Base-by-base conservation (phyloP, 2,113 vertebrate genomes). In the Phylloscopus trochilus region DNA sequence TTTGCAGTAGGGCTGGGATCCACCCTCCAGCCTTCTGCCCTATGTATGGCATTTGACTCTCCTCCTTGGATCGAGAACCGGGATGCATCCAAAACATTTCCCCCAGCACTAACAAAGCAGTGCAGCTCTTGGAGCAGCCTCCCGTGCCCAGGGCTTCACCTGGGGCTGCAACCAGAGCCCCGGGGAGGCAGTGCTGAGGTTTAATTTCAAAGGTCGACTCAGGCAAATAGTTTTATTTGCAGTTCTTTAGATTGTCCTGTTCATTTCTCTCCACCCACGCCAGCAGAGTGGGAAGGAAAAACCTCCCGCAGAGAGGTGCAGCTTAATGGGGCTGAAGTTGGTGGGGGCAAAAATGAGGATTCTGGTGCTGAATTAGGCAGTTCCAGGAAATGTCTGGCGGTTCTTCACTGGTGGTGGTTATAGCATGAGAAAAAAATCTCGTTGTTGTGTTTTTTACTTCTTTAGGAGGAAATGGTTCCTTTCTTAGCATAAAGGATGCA, bases 131-230 rank as follows among this genome's bases (percentile, higher is more conserved):
- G 4, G 35, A 73, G 60, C 47, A 83, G 69, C 43, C 21, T 84
- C 70, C 33, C 0, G 2, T 67, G 64, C 64, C 59, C 53, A 37
- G 82, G 47, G 33, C 64, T 80, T 95, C 62, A 92, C 83, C 77
- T 91, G 93, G 35, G 39, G 80, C 92, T 92, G 77, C 77, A 66
- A n/a, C 31, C 51, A 26, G 66, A 81, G 62, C 78, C 41, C 51
- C 11, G 51, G 46, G 58, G 27, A 94, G 83, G 89, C 87, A 72
- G 39, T 3, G 10, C 59, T 37, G 82, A 91, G 90, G 74, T 92
- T 96, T 94, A 30, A 95, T 97, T 97, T 95, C 95, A 96, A 97
- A 97, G 97, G 96, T 97, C 94, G 56, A 35, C 81, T 91, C 91
- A 28, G 91, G 90, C 93, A 96, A 83, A 95, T 92, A 96, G 70